phyloP scores from a whole-genome alignment of 2,113 vertebrate genomes.

The Catharus fuscescens region DNA sequence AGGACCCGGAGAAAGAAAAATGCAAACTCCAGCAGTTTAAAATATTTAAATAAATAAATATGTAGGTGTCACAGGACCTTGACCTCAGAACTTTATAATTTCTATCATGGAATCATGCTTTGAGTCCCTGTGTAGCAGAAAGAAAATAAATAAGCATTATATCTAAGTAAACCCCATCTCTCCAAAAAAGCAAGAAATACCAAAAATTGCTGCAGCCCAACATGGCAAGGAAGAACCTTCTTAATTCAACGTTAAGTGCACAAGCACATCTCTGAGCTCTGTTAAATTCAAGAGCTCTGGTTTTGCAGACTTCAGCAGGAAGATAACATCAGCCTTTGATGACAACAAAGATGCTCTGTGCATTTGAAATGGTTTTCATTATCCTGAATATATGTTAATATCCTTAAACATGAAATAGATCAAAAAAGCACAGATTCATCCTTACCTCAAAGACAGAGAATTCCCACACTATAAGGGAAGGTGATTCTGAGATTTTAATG shows the following conservation, averaged over 20 bases:
- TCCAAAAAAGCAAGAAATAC: neutral
- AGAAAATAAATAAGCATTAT: neutral
- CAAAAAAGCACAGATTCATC: constrained; percentile 57
- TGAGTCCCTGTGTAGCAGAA: neutral
- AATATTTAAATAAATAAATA: neutral
- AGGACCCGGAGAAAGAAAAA: neutral
- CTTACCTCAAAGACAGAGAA: constrained; percentile 53
- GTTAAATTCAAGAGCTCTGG: neutral
- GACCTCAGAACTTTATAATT: neutral
- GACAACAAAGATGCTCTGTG: constrained; percentile 36
- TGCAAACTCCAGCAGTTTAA: neutral
- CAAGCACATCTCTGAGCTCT: neutral
- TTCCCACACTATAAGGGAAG: constrained; percentile 28
- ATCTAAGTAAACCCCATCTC: neutral
- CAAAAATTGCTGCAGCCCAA: neutral
- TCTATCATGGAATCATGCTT: neutral
- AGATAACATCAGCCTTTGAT: constrained; percentile 22
- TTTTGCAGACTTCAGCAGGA: constrained; percentile 39
- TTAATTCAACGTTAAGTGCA: neutral
- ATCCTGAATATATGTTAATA: constrained; percentile 67
- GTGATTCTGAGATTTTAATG: constrained; percentile 34
- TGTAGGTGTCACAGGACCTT: neutral
- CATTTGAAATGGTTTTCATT: constrained; percentile 62
- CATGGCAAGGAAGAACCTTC: neutral
- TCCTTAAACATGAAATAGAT: constrained; percentile 61